A percentile compares a stretch with the other conserved stretches of the same genome.
Evolutionary conservation across 2,888 invertebrate species (phyloP).

Genomic region (Drosophila heteroneura): DNA sequence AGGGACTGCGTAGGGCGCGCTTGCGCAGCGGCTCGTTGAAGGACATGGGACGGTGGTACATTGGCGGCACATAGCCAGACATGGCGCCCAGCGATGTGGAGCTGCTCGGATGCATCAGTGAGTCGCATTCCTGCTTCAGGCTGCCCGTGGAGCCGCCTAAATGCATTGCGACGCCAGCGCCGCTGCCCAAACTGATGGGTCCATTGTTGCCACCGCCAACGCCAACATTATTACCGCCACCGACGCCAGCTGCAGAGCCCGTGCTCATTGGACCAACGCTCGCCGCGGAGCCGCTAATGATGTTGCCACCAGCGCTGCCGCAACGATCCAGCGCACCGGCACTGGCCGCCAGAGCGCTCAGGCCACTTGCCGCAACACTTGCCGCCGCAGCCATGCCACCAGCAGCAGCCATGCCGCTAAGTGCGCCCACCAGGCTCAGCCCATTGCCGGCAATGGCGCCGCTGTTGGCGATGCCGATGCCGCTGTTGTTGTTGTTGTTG

Average conservation of each 20-base stretch:
- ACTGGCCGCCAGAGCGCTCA: constrained; percentile 70
- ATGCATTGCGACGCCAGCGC: constrained; percentile 76
- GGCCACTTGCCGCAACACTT: constrained; percentile 65
- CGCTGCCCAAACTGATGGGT: constrained; percentile 80
- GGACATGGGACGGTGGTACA: constrained; percentile 85
- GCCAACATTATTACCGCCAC: constrained; percentile 32
- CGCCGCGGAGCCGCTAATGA: constrained; percentile 60
- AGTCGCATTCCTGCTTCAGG: constrained; percentile 85
- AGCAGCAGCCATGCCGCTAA: constrained; percentile 75
- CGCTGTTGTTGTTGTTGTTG: constrained; percentile 11
- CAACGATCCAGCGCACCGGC: constrained; percentile 71
- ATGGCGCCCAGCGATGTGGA: constrained; percentile 82
- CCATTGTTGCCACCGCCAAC: constrained; percentile 82
- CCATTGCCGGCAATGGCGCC: constrained; percentile 59
- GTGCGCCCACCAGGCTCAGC: constrained; percentile 59
- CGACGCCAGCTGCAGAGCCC: constrained; percentile 22
- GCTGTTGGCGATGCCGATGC: constrained; percentile 32
- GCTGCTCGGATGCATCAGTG: constrained; percentile 84
- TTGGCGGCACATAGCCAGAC: constrained; percentile 85
- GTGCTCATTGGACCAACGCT: constrained; percentile 55
- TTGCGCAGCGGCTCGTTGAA: constrained; percentile 86
- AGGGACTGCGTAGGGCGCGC: constrained; percentile 87
- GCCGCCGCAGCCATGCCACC: constrained; percentile 71
- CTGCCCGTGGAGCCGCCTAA: constrained; percentile 80
- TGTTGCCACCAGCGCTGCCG: constrained; percentile 70